A percentile compares a stretch with the other conserved stretches of the same genome.
Evolutionary conservation across 2,113 vertebrate species (phyloP).

Genomic region (Phalacrocorax carbo): DNA sequence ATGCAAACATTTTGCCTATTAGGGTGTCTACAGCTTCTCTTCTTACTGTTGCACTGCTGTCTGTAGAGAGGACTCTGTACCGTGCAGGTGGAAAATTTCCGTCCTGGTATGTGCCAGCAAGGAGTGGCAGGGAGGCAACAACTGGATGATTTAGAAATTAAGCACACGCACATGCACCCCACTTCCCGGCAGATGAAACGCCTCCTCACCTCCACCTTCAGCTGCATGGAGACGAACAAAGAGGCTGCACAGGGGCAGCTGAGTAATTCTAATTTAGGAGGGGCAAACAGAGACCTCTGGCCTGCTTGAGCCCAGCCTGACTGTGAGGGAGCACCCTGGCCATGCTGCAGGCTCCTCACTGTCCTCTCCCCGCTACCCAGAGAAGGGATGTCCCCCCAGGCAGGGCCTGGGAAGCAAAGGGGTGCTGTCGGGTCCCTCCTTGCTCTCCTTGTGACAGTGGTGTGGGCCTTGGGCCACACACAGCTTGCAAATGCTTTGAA

Average conservation of each 20-base stretch:
- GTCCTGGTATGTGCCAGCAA: background rate
- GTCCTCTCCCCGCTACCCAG: background rate
- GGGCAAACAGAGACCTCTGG: background rate
- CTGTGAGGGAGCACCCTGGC: background rate
- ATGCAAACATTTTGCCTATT: background rate
- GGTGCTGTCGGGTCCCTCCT: background rate
- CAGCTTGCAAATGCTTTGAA: background rate
- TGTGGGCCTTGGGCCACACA: background rate
- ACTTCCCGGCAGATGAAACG: background rate
- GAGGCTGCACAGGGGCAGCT: background rate
- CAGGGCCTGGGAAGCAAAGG: background rate
- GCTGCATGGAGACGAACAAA: accelerated
- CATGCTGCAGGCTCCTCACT: accelerated
- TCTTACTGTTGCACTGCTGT: background rate
- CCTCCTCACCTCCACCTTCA: background rate
- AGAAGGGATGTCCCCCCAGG: background rate
- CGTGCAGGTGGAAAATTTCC: background rate
- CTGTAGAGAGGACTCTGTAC: background rate
- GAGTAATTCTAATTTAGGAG: background rate
- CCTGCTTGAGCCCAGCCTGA: background rate
- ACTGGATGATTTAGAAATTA: background rate
- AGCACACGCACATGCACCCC: too few species aligned
- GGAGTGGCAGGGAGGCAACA: background rate
- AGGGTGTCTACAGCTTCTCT: background rate
- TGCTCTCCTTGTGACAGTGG: background rate